Base-by-base conservation (phyloP, 2,888 invertebrate genomes). In the Chymomyza amoena region DNA sequence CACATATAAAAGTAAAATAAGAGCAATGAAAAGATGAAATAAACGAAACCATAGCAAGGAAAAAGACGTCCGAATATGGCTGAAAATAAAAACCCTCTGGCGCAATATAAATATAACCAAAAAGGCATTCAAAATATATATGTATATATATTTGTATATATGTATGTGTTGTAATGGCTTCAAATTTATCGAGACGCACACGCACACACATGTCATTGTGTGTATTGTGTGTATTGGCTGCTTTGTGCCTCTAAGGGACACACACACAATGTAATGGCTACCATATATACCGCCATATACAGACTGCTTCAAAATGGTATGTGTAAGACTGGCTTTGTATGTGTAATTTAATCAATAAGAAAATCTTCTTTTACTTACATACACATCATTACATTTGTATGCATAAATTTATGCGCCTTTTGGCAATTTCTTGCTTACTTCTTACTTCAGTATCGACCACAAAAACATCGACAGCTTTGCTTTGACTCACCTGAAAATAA, bases 261-360 rank as follows among this genome's bases (percentile, higher is more conserved):
- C 39, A 45, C 13, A 45, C 13, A 13, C 7, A 5, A 9, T 9
- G 7, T 36, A 36, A 36, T 36, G 36, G 36, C 36, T 6, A 6
- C 6, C 36, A 36, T 6, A 36, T 6, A 36, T 36, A 36, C 36
- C 25, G 4, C 2, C 9, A 36, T 36, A 36, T 36, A 45, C 10
- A 45, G 39, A 45, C 13, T 45, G 39, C 10, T 45, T 45, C 13
- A 45, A 45, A 45, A 45, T 45, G 13, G 13, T 45, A 13, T 45
- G 39, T 45, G 39, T 45, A n/a, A 3, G 52, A 5, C 15, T 54
- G 52, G 2, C 15, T 54, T 5, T 18, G 52, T 54, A n/a, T 18
- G 52, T 28, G 57, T 69, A 81, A 85, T 82, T 85, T 82, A 82
- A 81, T 81, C 80, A 85, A 80, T 85, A 87, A 75, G 68, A 82